Evolutionary conservation across 2,113 vertebrate species (phyloP), one percentile per base, ranked within the genome.

Genomic region (Coregonus clupeaformis): DNA sequence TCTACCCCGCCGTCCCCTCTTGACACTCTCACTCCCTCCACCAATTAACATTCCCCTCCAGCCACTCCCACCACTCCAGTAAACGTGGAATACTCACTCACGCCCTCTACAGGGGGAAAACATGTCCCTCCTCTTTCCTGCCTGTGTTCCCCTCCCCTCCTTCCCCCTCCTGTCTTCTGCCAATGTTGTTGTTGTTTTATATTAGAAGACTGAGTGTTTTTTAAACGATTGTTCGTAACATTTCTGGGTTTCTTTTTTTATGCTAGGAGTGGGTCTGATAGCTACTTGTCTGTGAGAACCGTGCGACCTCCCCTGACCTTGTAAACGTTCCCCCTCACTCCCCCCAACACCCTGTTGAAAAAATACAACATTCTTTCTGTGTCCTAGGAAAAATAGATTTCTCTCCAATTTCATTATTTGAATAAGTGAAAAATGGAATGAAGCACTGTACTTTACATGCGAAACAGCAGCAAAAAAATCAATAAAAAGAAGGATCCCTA

Each of bases 331-430:
- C 80, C 63, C 74, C 49, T 32, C 36, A 42, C 36, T 77, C 81
- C 36, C 22, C 24, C 69, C 32, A 32, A 45, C 36, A 67, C 74
- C 79, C 73, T 66, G 73, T 84, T 75, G 65, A 78, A 78, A 77
- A 77, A 71, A 71, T 13, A 76, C 24, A 42, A 42, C 36, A 88
- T 82, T 89, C 84, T 90, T 86, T 92, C 85, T 91, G 91, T 92
- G 91, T 93, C 85, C 86, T 89, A 83, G 84, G 90, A 92, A 92
- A 93, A 92, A 92, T 89, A 92, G 86, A 90, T 86, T 36, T 36
- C 36, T 36, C 36, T 36, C 36, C 36, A 36, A 36, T 36, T 90
- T 92, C 89, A 91, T 91, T 80, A 84, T 85, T 87, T 87, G 79
- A 91, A 84, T 80, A 83, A 71, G 78, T 87, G 80, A 78, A 87